phyloP scores from a whole-genome alignment of 2,888 invertebrate species.

The Magallana nippona region DNA sequence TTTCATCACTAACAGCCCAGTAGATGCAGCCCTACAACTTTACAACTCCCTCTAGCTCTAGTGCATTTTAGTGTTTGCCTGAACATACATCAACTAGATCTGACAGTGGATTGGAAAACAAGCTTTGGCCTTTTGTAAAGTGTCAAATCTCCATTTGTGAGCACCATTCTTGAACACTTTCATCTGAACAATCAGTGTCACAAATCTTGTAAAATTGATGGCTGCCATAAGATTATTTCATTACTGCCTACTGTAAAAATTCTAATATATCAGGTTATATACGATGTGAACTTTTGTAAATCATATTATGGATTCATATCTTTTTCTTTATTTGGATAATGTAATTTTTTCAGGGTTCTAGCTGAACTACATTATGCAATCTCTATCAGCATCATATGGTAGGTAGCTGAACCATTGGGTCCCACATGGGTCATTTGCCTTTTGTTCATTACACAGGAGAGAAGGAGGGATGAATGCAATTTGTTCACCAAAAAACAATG shows the following conservation, averaged over 20 bases:
- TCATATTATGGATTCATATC: not conserved
- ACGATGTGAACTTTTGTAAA: not conserved
- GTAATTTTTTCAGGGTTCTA: not conserved
- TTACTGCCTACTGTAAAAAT: not conserved
- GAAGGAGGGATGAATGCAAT: too few species aligned
- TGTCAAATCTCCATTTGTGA: slow-evolving; percentile 1
- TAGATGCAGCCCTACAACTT: too few species aligned
- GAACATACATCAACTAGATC: not conserved
- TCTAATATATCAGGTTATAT: too few species aligned
- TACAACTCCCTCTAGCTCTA: too few species aligned
- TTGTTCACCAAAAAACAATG: too few species aligned
- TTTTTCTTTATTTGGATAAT: not conserved
- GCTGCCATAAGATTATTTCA: not conserved
- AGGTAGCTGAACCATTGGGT: too few species aligned
- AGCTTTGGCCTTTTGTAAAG: not conserved
- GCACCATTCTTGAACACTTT: not conserved
- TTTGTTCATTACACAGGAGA: too few species aligned
- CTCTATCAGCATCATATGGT: too few species aligned
- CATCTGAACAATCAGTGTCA: not conserved
- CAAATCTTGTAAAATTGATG: slow-evolving; percentile 6
- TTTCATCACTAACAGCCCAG: too few species aligned
- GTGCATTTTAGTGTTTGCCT: too few species aligned
- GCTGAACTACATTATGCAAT: too few species aligned
- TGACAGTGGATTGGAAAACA: not conserved
- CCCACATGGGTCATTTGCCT: too few species aligned